These are phyloP conservation scores for Melanotaenia duboulayi DNA, from an alignment of 2,113 vertebrate species.

Conservation along the genomic window DNA sequence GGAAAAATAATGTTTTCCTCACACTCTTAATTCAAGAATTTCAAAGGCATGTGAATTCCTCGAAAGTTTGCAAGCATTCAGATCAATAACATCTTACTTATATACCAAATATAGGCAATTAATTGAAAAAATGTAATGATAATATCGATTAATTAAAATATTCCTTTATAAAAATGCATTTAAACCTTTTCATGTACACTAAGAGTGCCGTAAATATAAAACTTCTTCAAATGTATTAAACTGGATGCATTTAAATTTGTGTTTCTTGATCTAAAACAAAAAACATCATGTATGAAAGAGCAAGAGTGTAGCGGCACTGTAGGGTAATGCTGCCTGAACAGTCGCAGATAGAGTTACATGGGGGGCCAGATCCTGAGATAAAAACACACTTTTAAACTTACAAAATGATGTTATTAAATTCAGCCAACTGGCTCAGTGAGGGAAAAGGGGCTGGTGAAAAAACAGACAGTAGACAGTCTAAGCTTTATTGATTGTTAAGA, in stretches of 20 bases:
- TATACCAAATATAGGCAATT: too few species aligned
- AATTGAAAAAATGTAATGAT: too few species aligned
- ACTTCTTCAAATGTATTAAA: too few species aligned
- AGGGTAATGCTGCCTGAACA: conserved; percentile 46
- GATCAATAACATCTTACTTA: too few species aligned
- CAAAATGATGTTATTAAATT: conserved; percentile 46
- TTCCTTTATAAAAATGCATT: too few species aligned
- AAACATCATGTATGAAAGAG: neutral
- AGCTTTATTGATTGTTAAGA: conserved; percentile 52
- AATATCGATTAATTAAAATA: too few species aligned
- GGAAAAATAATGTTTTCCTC: too few species aligned
- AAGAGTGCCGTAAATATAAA: too few species aligned
- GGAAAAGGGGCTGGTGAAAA: neutral
- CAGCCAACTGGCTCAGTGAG: neutral
- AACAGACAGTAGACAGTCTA: conserved; percentile 9
- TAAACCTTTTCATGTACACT: too few species aligned
- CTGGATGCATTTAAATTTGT: neutral
- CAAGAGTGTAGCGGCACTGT: conserved; percentile 22
- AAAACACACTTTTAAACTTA: conserved; percentile 50
- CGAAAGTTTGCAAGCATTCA: too few species aligned
- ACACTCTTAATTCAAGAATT: too few species aligned
- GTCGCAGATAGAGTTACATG: conserved; percentile 65
- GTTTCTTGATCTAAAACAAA: neutral
- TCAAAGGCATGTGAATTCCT: too few species aligned
- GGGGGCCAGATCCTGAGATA: conserved; percentile 32